A percentile compares a stretch with the other conserved stretches of the same genome.
Conservation (phyloP, 2,797 vertebrate genomes). For the Rhincodon typus region DNA sequence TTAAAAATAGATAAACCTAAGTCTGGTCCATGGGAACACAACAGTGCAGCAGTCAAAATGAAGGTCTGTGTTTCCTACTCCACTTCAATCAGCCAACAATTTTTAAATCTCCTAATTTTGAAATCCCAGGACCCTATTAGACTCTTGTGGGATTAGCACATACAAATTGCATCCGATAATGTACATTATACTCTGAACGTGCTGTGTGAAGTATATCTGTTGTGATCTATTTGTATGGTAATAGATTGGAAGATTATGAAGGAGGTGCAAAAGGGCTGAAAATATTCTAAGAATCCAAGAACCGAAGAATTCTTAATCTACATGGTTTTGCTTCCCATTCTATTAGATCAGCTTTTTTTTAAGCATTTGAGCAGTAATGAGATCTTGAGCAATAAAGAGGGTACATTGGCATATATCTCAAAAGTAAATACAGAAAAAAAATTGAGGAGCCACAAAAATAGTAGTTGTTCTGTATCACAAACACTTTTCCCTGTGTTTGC, state of each 20-base stretch:
- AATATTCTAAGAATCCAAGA: neutral
- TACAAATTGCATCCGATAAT: neutral
- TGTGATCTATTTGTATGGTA: neutral
- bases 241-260: neutral
- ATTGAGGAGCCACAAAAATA: too few species aligned
- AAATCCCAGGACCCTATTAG: neutral
- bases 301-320: neutral
- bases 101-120: neutral
- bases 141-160: neutral
- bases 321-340: neutral
- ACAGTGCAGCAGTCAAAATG: neutral
- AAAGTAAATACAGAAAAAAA: neutral
- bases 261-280: neutral
- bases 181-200: neutral
- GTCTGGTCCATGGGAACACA: neutral
- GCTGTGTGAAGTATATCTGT: neutral
- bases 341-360: neutral
- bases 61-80: neutral
- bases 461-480: neutral
- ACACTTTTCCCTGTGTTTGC: neutral
- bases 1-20: too few species aligned
- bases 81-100: neutral
- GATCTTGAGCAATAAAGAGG: neutral
- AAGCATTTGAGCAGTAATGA: neutral
- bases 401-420: neutral